Percentiles rank a stretch among this genome's conserved stretches.
Evolutionary conservation across 2,113 vertebrate species (phyloP).

Genomic region (Bujurquina vittata): DNA sequence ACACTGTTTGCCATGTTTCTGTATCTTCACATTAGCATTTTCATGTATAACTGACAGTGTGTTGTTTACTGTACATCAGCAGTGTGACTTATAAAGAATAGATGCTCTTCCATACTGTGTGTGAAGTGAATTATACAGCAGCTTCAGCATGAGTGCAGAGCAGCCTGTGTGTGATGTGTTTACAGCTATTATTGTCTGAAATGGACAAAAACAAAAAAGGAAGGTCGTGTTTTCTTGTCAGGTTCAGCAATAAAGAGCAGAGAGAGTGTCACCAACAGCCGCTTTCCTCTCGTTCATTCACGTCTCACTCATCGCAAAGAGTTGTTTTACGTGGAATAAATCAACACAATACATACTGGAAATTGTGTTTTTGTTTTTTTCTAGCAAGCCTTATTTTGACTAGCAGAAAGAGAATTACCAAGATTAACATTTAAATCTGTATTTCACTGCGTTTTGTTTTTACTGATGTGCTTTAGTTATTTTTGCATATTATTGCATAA

Average conservation of each 20-base stretch:
- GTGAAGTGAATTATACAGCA: slow-evolving; percentile 5
- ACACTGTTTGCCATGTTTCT: slow-evolving; percentile 14
- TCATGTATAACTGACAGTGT: not conserved
- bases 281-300: slow-evolving; percentile 8
- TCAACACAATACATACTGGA: too few species aligned
- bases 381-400: too few species aligned
- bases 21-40: not conserved
- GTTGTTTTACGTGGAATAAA: not conserved
- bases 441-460: too few species aligned
- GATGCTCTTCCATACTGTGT: slow-evolving; percentile 1
- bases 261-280: not conserved
- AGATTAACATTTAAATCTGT: too few species aligned
- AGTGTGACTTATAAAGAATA: not conserved
- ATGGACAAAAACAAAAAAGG: not conserved
- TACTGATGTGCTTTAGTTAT: too few species aligned
- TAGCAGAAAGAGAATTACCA: too few species aligned
- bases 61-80: slow-evolving; percentile 7
- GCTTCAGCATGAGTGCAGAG: slow-evolving; percentile 6
- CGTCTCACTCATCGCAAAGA: not conserved
- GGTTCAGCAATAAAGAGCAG: slow-evolving; percentile 44
- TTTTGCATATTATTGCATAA: too few species aligned
- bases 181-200: slow-evolving; percentile 1
- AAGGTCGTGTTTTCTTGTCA: slow-evolving; percentile 32
- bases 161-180: slow-evolving; percentile 19
- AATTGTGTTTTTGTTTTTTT: too few species aligned